Evolutionary conservation across 2,113 vertebrate genomes (phyloP), one percentile per base, ranked within the genome.

Genomic region (Chauna torquata): DNA sequence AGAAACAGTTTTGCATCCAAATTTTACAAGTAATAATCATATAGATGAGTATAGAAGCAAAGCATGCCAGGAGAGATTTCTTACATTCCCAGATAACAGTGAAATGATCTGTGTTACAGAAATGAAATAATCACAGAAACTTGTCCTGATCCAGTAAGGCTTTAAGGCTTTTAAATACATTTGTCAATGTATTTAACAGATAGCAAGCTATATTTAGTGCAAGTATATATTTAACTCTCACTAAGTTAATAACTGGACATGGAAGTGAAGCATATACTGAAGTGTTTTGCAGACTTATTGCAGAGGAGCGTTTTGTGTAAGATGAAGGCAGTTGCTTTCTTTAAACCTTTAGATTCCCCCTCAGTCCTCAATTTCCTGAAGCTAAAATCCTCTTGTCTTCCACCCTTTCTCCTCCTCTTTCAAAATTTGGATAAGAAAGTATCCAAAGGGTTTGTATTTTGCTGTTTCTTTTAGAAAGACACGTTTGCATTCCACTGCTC

Each of bases 401-500:
- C 47, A 84, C 69, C 34, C 57, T 90, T 94, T 92, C 88, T 94
- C 93, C 82, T 85, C 36, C 32, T 88, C 66, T 96, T 93, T 92
- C 86, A 88, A 83, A 71, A 66, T 74, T 75, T 27, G 59, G 82
- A 96, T 66, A 30, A 95, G 87, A 94, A 88, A 74, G 45, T 88
- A 50, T 86, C 71, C 77, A 45, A 90, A 92, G 75, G 59, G 85
- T 86, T 83, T 93, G 86, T 95, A 89, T 85, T 96, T 94, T 88
- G 82, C 66, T 71, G 52, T 90, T 93, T 91, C 80, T 87, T 93
- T 88, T 88, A 77, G 85, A 90, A 96, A 62, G 82, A 82, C 18
- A 2, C 71, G 88, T 90, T 96, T 97, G 94, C 94, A 91, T 94
- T 95, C 91, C 86, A 49, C 40, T 86, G 74, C 83, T 82, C 47